Conservation (phyloP, 1,140 invertebrate species). For the Orchestia grillus region DNA sequence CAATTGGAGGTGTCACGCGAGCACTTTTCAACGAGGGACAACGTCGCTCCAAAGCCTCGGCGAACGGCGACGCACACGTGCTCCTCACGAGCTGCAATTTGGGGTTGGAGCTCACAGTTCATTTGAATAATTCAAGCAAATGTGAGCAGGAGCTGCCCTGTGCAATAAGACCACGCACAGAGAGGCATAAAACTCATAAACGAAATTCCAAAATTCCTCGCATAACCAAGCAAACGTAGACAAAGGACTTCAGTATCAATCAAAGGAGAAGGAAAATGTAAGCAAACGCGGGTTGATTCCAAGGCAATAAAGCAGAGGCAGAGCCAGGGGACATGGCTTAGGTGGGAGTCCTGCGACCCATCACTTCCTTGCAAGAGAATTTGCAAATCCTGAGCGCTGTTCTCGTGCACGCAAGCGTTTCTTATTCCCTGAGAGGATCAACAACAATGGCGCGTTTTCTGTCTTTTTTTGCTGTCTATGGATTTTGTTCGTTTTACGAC, state of each 20-base stretch:
- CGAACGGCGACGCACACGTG: background rate
- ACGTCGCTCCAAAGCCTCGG: background rate
- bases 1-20: background rate
- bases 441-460: slow-evolving; percentile 39
- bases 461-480: background rate
- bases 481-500: background rate
- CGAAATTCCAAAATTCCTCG: background rate
- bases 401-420: slow-evolving; percentile 31
- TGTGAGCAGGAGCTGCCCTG: background rate
- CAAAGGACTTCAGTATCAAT: background rate
- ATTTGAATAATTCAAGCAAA: slow-evolving; percentile 37
- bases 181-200: background rate
- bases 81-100: background rate
- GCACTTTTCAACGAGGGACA: background rate
- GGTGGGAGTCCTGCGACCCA: slow-evolving; percentile 19
- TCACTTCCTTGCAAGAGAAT: slow-evolving; percentile 17
- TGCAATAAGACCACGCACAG: background rate
- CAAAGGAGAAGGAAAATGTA: background rate
- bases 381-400: slow-evolving; percentile 23
- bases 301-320: slow-evolving; percentile 25
- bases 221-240: background rate
- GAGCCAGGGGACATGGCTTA: background rate
- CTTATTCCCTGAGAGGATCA: slow-evolving; percentile 53
- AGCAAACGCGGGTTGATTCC: background rate
- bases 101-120: background rate